Evolutionary conservation across 2,113 vertebrate genomes (phyloP), one percentile per base, ranked within the genome.

Genomic region (Pachypanchax playfairii): DNA sequence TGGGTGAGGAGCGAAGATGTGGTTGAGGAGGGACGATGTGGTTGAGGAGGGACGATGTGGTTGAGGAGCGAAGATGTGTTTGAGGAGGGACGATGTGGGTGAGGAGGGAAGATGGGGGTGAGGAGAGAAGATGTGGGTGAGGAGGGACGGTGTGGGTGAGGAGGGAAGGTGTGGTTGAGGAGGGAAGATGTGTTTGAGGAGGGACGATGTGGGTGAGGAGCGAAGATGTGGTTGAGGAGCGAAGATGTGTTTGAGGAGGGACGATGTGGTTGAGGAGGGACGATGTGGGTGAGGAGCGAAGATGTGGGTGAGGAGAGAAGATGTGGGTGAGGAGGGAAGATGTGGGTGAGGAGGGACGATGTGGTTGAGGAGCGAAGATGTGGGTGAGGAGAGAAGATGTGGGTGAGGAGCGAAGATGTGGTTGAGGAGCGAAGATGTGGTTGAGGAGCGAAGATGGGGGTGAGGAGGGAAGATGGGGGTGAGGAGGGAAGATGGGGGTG

Each of bases 51-150:
- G 15, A 13, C 29, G 31, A 25, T 17, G 49, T 6, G 49, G 21
- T 93, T 85, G 88, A 92, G 77, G 93, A 56, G 14, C 8, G 18
- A 15, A 29, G 52, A n/a, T n/a, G n/a, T n/a, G n/a, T n/a, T n/a
- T n/a, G n/a, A n/a, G n/a, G n/a, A n/a, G n/a, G n/a, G n/a, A n/a
- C n/a, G n/a, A n/a, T n/a, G n/a, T n/a, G n/a, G n/a, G n/a, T n/a
- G 48, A 29, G 36, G 35, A 24, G 48, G 5, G 15, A 13, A 35
- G 31, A 25, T 17, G 49, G 5, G 49, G 21, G 93, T 85, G 88
- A 92, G 77, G 93, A 56, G 14, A 11, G 18, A 15, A 29, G 52
- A n/a, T n/a, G n/a, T n/a, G n/a, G n/a, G n/a, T n/a, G n/a, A n/a
- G n/a, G n/a, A n/a, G n/a, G n/a, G n/a, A n/a, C n/a, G n/a, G n/a